These are phyloP conservation scores for Microtus richardsoni DNA, from an alignment of 2,113 vertebrate genomes.

Conservation along the genomic window DNA sequence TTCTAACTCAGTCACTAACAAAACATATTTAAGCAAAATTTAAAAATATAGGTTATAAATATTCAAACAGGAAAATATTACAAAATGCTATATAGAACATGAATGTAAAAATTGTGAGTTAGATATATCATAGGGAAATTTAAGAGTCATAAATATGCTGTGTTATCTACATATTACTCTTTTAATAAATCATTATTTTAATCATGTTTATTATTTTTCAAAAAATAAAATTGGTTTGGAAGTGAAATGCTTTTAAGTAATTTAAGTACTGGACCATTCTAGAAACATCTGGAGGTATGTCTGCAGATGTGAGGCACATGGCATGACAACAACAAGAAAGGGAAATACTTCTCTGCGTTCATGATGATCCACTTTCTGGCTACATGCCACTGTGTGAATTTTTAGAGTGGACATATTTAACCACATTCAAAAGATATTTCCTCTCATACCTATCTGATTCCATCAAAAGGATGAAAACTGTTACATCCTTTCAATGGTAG, in stretches of 20 bases:
- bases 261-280: neutral
- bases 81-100: neutral
- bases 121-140: neutral
- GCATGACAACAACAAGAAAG: slow-evolving; percentile 9
- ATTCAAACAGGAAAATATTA: neutral
- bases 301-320: neutral
- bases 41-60: neutral
- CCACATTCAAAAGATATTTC: neutral
- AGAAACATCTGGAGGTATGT: neutral
- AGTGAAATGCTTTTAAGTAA: neutral
- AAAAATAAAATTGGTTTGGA: slow-evolving; percentile 24
- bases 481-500: neutral
- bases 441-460: neutral
- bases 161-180: neutral
- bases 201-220: neutral
- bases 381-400: neutral
- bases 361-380: neutral
- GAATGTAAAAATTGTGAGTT: neutral
- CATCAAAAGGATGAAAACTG: neutral
- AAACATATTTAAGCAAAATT: neutral
- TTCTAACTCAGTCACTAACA: neutral
- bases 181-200: slow-evolving; percentile 24
- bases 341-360: slow-evolving; percentile 12
- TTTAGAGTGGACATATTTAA: slow-evolving; percentile 5
- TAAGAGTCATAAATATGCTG: neutral